Conservation (phyloP, 2,113 vertebrate genomes). For the Aramus guarauna region DNA sequence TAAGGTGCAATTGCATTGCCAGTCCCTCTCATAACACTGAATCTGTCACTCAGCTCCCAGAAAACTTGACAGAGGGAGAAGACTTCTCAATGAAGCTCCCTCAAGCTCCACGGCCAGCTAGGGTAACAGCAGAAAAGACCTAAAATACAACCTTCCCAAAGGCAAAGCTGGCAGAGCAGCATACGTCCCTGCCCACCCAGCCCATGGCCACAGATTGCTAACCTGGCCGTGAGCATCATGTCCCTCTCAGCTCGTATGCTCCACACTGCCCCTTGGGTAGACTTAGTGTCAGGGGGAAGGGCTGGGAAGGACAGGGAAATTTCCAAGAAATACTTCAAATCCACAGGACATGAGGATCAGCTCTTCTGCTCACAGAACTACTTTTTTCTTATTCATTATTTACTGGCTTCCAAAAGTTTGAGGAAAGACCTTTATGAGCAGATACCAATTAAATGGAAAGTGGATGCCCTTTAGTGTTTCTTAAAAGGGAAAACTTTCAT, state of each 20-base stretch:
- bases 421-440: background rate
- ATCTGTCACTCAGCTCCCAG: background rate
- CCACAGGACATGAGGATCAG: background rate
- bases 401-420: background rate
- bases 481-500: background rate
- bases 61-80: background rate
- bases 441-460: background rate
- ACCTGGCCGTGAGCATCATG: background rate
- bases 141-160: background rate
- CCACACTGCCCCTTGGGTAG: background rate
- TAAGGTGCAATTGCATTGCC: background rate
- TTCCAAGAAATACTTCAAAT: background rate
- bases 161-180: background rate
- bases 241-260: background rate
- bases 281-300: background rate
- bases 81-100: background rate
- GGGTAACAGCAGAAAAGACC: background rate
- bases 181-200: background rate
- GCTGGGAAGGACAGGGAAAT: background rate
- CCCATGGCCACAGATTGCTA: background rate
- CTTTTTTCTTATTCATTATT: background rate
- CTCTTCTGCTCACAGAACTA: background rate
- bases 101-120: background rate
- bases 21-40: background rate
- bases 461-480: background rate